phyloP scores from a whole-genome alignment of 2,113 vertebrate genomes.

The Noturus placidus region DNA sequence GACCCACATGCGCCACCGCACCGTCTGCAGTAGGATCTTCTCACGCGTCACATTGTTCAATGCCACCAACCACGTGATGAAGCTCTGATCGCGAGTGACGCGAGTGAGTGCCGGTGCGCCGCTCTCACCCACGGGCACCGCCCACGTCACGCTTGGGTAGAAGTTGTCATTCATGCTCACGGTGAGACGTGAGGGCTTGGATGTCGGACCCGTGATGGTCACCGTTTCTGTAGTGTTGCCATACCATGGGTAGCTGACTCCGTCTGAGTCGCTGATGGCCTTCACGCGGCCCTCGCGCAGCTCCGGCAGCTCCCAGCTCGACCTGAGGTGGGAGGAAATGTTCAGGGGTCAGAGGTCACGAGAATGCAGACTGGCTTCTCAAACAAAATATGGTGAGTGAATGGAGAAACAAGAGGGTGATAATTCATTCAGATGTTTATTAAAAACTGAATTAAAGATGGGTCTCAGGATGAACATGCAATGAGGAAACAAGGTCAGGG shows the following conservation, averaged over 20 bases:
- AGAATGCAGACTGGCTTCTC: not conserved
- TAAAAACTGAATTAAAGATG: not conserved
- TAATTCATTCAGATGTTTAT: not conserved
- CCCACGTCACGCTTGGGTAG: constrained; percentile 90
- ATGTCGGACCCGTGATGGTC: constrained; percentile 82
- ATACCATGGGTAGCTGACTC: constrained; percentile 90
- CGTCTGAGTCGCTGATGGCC: constrained; percentile 88
- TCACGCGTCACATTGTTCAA: constrained; percentile 87
- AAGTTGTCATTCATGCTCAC: constrained; percentile 94
- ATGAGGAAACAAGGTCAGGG: not conserved
- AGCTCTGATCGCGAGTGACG: constrained; percentile 89
- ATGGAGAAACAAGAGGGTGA: not conserved
- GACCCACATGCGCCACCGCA: constrained; percentile 88
- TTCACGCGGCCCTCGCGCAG: constrained; percentile 85
- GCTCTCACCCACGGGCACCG: constrained; percentile 86
- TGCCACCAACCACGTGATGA: constrained; percentile 88
- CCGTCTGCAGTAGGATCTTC: constrained; percentile 86
- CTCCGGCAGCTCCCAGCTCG: constrained; percentile 88
- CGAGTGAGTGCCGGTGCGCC: constrained; percentile 82
- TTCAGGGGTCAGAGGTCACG: not conserved
- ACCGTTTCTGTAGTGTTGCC: constrained; percentile 90
- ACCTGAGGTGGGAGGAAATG: constrained; percentile 65
- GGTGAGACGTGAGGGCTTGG: constrained; percentile 83
- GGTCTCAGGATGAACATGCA: constrained; percentile 8
- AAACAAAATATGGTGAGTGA: not conserved